A percentile compares a stretch with the other conserved stretches of the same genome.
phyloP scores from a whole-genome alignment of 2,797 vertebrate species.

The Lophotriccus pileatus region DNA sequence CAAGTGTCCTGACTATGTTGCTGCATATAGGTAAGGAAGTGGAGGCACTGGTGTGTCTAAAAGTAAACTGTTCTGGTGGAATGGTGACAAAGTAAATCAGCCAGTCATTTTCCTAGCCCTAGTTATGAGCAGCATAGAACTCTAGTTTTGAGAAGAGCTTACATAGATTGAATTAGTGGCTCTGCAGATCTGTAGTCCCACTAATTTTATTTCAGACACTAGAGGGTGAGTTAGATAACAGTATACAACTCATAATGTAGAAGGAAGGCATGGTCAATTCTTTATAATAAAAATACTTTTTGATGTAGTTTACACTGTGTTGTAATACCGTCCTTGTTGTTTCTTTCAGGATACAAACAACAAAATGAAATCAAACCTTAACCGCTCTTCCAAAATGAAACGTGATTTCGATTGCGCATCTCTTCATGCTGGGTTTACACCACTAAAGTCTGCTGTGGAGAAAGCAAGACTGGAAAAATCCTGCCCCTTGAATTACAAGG shows the following conservation, averaged over 20 bases:
- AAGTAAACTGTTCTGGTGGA: not conserved
- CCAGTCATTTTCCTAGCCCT: not conserved
- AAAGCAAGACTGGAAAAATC: conserved; percentile 46
- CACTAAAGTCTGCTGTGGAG: conserved; percentile 33
- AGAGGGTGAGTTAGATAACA: not conserved
- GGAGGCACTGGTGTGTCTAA: not conserved
- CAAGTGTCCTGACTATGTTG: not conserved
- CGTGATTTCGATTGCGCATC: conserved; percentile 40
- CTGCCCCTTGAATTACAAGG: conserved; percentile 19
- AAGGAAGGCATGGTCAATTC: not conserved
- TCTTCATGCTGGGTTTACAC: conserved; percentile 26
- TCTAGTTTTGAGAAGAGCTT: not conserved
- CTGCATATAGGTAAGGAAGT: not conserved
- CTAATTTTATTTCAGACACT: not conserved
- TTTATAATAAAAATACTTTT: not conserved
- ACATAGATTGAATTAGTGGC: not conserved
- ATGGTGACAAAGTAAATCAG: not conserved
- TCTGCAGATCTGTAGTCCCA: not conserved
- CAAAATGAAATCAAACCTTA: conserved; percentile 1
- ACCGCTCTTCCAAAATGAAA: conserved; percentile 68
- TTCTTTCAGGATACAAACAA: conserved; percentile 53
- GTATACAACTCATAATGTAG: not conserved
- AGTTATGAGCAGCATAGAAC: not conserved
- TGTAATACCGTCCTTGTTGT: not conserved
- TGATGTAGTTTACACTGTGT: not conserved